These are phyloP conservation scores for Hirudinaria manillensis DNA, from an alignment of 2,888 invertebrate species.

Conservation along the genomic window DNA sequence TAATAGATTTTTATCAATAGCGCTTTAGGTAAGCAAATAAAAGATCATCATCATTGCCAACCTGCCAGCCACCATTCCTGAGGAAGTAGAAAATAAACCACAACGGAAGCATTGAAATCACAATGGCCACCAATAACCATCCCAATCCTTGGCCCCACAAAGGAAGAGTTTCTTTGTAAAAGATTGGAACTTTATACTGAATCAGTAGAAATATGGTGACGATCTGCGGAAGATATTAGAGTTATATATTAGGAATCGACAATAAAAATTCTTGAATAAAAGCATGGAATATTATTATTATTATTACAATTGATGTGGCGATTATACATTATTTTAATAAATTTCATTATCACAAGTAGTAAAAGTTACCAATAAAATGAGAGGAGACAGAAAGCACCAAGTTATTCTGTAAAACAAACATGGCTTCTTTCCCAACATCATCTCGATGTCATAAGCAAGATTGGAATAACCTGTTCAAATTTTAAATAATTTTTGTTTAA, in stretches of 20 bases:
- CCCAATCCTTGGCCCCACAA: constrained; percentile 48
- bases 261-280: neutral
- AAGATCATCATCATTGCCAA: constrained; percentile 32
- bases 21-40: too few species aligned
- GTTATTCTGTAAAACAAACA: constrained; percentile 48
- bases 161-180: constrained; percentile 44
- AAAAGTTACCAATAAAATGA: constrained; percentile 46
- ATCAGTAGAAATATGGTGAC: constrained; percentile 24
- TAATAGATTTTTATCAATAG: too few species aligned
- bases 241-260: neutral
- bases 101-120: constrained; percentile 46
- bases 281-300: neutral
- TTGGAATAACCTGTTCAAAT: constrained; percentile 46
- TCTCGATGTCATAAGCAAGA: constrained; percentile 49
- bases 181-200: constrained; percentile 13
- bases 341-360: neutral
- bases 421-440: constrained; percentile 51
- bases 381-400: constrained; percentile 49
- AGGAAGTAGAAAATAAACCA: constrained; percentile 49
- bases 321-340: too few species aligned
- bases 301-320: too few species aligned
- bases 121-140: constrained; percentile 51
- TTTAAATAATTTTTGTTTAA: neutral
- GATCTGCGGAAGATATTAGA: constrained; percentile 17
- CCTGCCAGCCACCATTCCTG: constrained; percentile 47